Evolutionary conservation across 1,140 invertebrate genomes (phyloP), one percentile per base, ranked within the genome.

Genomic region (Maconellicoccus hirsutus): DNA sequence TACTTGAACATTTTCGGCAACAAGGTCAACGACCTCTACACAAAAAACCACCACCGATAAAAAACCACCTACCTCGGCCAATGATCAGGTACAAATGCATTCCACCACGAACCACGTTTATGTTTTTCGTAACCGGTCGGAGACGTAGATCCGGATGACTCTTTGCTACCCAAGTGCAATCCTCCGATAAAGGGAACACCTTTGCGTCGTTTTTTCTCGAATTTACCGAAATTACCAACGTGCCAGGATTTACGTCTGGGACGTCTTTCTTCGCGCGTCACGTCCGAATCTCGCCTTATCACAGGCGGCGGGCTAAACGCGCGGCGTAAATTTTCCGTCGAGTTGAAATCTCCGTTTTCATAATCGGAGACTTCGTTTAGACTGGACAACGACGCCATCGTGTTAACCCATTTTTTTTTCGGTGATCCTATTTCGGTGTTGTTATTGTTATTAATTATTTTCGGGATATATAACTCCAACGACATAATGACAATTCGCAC

Each of bases 91-190:
- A 89, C 87, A 75, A 92, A 90, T 27, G 90, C 88, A 77, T 90
- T 91, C 89, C 89, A 92, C 90, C 90, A 92, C 14, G 89, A 91
- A 10, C 86, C 85, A 72, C 90, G 82, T 76, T 91, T 90, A 76
- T 90, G 87, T 19, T 88, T 82, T 1, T 83, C 79, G 75, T 84
- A 82, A 7, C 78, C 80, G 1, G 78, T 74, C n/a, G 82, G 80
- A 0, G 72, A 74, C 6, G 69, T 26, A 25, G 74, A 73, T 4
- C 72, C 69, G 27, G 70, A 59, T 14, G 70, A 69, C 33, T 73
- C 72, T 33, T 71, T 69, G 70, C 72, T 42, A 25, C 70, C 72
- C 7, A 29, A 26, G 6, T n/a, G 29, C n/a, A 33, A 52, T 38
- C 73, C 66, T 79, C 74, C 80, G 16, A 52, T 52, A 77, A 84